Percentiles rank a stretch among this genome's conserved stretches.
Conservation (phyloP, 2,113 vertebrate species). For the Nesogale talazaci region DNA sequence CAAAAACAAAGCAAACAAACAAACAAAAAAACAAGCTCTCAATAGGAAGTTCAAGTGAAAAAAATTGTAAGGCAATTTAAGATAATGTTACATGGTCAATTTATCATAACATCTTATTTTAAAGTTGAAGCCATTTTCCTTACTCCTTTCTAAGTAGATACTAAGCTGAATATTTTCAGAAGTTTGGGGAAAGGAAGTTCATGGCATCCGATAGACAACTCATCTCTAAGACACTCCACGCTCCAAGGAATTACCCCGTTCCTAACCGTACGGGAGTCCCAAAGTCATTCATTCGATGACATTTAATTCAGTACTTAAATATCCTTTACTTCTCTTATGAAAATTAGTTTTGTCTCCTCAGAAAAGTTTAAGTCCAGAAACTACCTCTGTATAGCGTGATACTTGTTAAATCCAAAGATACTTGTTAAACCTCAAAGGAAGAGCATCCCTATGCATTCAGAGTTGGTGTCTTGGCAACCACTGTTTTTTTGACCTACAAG, state of each 20-base stretch:
- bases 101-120: constrained; percentile 30
- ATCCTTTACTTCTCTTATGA: neutral
- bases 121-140: neutral
- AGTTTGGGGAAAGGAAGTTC: neutral
- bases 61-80: constrained; percentile 25
- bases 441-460: neutral
- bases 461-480: neutral
- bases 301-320: constrained; percentile 8
- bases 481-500: neutral
- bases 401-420: neutral
- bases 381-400: neutral
- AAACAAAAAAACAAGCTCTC: constrained; percentile 20
- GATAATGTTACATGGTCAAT: neutral
- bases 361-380: constrained; percentile 9
- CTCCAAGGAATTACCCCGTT: neutral
- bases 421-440: too few species aligned
- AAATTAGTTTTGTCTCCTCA: constrained; percentile 33
- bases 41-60: constrained; percentile 6
- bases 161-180: neutral
- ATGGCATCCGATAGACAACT: neutral
- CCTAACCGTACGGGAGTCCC: neutral
- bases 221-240: neutral
- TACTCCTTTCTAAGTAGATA: neutral
- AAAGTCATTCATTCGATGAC: neutral
- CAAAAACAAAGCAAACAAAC: too few species aligned